These are phyloP conservation scores for Anarsia innoxiella DNA, from an alignment of 2,888 invertebrate species.

Conservation along the genomic window DNA sequence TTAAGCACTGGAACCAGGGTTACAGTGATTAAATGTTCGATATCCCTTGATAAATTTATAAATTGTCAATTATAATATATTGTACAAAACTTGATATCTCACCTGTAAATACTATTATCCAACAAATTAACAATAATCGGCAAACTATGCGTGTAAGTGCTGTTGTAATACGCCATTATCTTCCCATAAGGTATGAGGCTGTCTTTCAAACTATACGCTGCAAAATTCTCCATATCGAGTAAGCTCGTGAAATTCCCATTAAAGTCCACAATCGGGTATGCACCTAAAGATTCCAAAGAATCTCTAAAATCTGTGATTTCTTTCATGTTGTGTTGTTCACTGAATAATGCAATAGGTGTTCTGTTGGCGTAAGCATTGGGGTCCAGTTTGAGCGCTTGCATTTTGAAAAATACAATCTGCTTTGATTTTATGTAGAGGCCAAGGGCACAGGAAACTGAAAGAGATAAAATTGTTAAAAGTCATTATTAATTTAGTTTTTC, in stretches of 20 bases:
- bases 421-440: slow-evolving; percentile 79
- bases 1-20: too few relatives aligned
- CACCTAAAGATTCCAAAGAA: slow-evolving; percentile 53
- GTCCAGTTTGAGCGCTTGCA: slow-evolving; percentile 78
- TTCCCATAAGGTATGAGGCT: slow-evolving; percentile 71
- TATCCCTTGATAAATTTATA: too few relatives aligned
- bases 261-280: slow-evolving; percentile 66
- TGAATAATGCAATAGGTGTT: slow-evolving; percentile 78
- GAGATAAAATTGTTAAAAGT: slow-evolving; percentile 1
- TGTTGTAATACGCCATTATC: slow-evolving; percentile 82
- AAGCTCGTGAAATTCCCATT: slow-evolving; percentile 80
- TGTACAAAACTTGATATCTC: slow-evolving; percentile 25
- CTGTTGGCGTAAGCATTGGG: slow-evolving; percentile 76
- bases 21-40: too few relatives aligned
- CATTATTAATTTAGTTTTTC: too few relatives aligned
- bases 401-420: slow-evolving; percentile 77
- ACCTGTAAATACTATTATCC: slow-evolving; percentile 83
- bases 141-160: slow-evolving; percentile 85
- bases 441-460: slow-evolving; percentile 77
- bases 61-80: too few relatives aligned
- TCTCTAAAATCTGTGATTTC: slow-evolving; percentile 52
- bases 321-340: slow-evolving; percentile 56
- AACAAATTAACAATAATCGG: slow-evolving; percentile 84
- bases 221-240: slow-evolving; percentile 78
- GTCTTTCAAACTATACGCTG: slow-evolving; percentile 77